phyloP scores from a whole-genome alignment of 2,113 vertebrate genomes.

The Parus major region DNA sequence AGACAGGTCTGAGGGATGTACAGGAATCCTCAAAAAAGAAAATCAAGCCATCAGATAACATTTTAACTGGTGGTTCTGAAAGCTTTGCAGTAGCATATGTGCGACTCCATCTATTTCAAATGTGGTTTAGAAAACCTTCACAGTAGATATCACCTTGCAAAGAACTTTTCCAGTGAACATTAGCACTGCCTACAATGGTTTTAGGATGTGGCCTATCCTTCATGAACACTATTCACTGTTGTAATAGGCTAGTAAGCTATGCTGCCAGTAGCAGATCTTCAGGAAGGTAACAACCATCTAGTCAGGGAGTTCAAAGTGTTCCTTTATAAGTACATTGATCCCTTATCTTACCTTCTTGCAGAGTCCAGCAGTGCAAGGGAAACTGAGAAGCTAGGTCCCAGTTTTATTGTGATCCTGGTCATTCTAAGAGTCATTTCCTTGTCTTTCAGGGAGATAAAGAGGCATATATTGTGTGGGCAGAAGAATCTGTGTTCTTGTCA shows the following conservation, averaged over 20 bases:
- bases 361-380: not conserved
- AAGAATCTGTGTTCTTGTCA: constrained; percentile 75
- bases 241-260: not conserved
- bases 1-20: not conserved
- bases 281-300: not conserved
- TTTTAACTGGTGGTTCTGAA: not conserved
- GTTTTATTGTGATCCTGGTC: constrained; percentile 68
- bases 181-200: not conserved
- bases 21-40: not conserved
- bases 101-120: not conserved
- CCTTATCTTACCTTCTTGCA: constrained; percentile 5
- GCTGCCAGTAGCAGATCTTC: not conserved
- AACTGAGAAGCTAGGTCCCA: constrained; percentile 30
- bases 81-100: not conserved
- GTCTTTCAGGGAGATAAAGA: constrained; percentile 67
- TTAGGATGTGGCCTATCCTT: not conserved
- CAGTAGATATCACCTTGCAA: not conserved
- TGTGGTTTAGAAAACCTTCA: not conserved
- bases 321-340: not conserved
- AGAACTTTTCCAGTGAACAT: not conserved
- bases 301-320: constrained; percentile 10
- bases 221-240: not conserved
- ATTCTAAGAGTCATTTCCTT: constrained; percentile 73
- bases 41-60: not conserved
- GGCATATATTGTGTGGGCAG: constrained; percentile 62